Evolutionary conservation across 2,888 invertebrate species (phyloP).

Genomic region (Limulus polyphemus): DNA sequence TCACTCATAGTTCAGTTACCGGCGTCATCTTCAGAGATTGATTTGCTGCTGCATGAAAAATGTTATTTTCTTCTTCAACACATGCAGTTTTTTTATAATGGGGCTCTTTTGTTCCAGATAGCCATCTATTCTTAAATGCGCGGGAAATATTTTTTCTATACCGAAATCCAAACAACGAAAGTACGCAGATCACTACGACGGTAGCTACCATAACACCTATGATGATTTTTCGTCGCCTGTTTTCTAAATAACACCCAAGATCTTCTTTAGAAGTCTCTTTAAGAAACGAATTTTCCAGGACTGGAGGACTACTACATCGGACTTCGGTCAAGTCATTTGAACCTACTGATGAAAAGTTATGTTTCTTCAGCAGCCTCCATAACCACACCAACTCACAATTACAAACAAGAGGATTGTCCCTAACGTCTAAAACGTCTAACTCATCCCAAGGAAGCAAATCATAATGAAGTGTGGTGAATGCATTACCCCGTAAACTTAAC

Average conservation of each 20-base stretch:
- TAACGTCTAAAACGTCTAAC: slow-evolving; percentile 56
- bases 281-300: too few species aligned
- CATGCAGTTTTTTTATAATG: slow-evolving; percentile 20
- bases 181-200: slow-evolving; percentile 5
- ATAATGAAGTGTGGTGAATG: slow-evolving; percentile 20
- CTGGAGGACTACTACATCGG: too few species aligned
- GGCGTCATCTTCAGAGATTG: too few species aligned
- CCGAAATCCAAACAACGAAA: slow-evolving; percentile 9
- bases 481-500: slow-evolving; percentile 23
- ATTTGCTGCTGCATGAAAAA: slow-evolving; percentile 6
- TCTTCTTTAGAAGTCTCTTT: too few species aligned
- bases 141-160: slow-evolving; percentile 15
- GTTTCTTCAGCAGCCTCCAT: too few species aligned
- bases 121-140: slow-evolving; percentile 18
- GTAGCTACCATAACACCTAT: slow-evolving; percentile 11
- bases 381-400: slow-evolving; percentile 79
- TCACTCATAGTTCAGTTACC: too few species aligned
- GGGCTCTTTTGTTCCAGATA: slow-evolving; percentile 17
- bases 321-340: too few species aligned
- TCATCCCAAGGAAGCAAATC: slow-evolving; percentile 47
- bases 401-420: slow-evolving; percentile 70
- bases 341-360: too few species aligned
- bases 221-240: slow-evolving; percentile 15
- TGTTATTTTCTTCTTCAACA: slow-evolving; percentile 22
- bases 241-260: too few species aligned